phyloP scores from a whole-genome alignment of 2,797 vertebrate genomes.

The Dryobates pubescens region DNA sequence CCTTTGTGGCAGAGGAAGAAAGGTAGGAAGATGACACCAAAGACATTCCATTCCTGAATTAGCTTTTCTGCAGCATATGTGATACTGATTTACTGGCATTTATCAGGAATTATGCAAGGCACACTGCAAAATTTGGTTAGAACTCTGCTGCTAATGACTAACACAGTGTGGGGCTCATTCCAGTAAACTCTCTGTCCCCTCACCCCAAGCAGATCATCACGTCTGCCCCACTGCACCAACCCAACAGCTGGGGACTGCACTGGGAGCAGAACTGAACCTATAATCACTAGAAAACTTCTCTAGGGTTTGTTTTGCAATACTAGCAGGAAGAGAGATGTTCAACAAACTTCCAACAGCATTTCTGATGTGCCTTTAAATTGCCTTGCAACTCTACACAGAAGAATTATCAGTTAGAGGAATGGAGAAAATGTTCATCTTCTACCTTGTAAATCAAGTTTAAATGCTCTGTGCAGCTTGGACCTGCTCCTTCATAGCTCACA shows the following conservation, averaged over 20 bases:
- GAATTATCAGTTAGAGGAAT: neutral
- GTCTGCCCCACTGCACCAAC: neutral
- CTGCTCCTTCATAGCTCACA: neutral
- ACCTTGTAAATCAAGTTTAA: neutral
- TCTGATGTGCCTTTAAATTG: neutral
- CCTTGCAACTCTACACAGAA: neutral
- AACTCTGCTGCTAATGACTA: neutral
- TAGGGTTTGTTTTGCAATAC: neutral
- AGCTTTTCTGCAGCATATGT: neutral
- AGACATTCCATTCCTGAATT: conserved; percentile 9
- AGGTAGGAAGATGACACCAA: neutral
- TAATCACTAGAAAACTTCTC: neutral
- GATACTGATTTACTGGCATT: neutral
- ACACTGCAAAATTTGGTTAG: neutral
- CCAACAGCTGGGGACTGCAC: neutral
- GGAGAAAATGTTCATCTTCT: neutral
- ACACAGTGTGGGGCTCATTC: neutral
- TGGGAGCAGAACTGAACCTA: neutral
- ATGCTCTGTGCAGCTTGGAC: neutral
- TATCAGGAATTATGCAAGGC: neutral
- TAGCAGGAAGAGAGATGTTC: neutral
- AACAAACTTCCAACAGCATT: neutral
- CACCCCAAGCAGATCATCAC: neutral
- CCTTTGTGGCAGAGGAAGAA: neutral
- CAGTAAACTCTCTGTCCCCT: neutral